Percentiles rank a stretch among this genome's conserved stretches.
phyloP scores from a whole-genome alignment of 2,797 vertebrate genomes.

The Crenuchus spilurus region DNA sequence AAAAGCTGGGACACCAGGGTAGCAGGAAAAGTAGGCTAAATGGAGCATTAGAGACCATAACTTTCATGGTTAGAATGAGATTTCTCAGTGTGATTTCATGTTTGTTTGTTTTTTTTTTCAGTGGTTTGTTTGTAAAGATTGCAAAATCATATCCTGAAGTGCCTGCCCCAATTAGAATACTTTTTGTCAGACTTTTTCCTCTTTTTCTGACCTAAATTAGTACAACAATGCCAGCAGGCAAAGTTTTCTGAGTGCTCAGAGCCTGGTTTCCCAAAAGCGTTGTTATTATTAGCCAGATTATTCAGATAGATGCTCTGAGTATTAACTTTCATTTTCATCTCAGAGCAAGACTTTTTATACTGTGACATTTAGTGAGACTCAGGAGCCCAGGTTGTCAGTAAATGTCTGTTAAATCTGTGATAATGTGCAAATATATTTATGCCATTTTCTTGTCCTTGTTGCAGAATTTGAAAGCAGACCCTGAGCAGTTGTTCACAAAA shows the following conservation, averaged over 20 bases:
- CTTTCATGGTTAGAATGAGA: not conserved
- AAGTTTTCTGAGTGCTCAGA: not conserved
- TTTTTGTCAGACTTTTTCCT: not conserved
- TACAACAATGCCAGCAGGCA: not conserved
- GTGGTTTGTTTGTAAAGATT: not conserved
- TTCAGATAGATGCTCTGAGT: no score
- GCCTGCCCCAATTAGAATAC: not conserved
- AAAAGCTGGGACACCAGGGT: not conserved
- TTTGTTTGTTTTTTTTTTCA: no score
- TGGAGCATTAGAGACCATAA: not conserved
- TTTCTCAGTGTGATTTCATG: not conserved
- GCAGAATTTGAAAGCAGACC: conserved; percentile 74
- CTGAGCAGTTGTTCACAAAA: conserved; percentile 96
- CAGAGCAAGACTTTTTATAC: no score
- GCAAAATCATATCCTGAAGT: not conserved
- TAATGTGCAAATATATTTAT: not conserved
- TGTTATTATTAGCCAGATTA: not conserved
- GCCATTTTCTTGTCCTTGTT: not conserved
- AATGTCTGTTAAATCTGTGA: not conserved
- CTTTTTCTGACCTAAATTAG: not conserved
- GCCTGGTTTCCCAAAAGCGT: not conserved
- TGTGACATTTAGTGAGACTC: no score
- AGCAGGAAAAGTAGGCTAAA: conserved; percentile 2
- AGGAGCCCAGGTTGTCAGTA: not conserved
- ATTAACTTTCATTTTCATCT: no score